Evolutionary conservation across 2,888 invertebrate genomes (phyloP).

Genomic region (Eueremaeus valkanovi): DNA sequence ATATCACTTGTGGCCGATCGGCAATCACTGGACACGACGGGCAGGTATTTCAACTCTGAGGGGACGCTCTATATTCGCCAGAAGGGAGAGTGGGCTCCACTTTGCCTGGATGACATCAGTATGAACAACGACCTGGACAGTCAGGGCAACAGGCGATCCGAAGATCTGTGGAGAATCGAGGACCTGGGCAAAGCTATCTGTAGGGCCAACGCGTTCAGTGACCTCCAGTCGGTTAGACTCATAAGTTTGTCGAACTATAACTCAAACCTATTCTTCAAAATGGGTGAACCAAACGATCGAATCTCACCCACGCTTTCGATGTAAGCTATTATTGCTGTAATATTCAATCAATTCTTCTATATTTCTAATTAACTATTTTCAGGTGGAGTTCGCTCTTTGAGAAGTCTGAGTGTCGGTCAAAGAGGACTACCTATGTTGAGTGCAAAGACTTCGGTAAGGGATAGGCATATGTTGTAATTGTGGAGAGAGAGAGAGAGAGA

Average conservation of each 20-base stretch:
- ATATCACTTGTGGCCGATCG: slow-evolving; percentile 26
- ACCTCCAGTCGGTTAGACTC: slow-evolving; percentile 16
- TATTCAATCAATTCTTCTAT: background rate
- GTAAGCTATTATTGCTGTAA: slow-evolving; percentile 18
- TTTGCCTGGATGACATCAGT: slow-evolving; percentile 67
- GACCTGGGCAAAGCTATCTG: slow-evolving; percentile 72
- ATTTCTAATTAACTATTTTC: background rate
- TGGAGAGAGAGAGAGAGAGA: background rate
- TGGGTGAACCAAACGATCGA: background rate
- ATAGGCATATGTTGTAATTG: background rate
- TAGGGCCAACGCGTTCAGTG: slow-evolving; percentile 63
- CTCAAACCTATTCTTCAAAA: slow-evolving; percentile 22
- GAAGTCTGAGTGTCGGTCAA: slow-evolving; percentile 16
- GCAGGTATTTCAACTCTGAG: slow-evolving; percentile 46
- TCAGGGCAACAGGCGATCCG: background rate
- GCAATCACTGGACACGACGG: background rate
- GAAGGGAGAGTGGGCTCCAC: slow-evolving; percentile 70
- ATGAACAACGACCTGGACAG: slow-evolving; percentile 49
- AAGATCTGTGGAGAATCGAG: slow-evolving; percentile 58
- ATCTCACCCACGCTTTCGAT: slow-evolving; percentile 33
- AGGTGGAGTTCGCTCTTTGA: slow-evolving; percentile 41
- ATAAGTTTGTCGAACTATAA: background rate
- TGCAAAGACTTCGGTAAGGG: slow-evolving; percentile 57
- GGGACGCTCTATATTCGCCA: slow-evolving; percentile 71
- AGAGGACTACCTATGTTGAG: slow-evolving; percentile 61